phyloP scores from a whole-genome alignment of 2,888 invertebrate species.

The Phoronis australis region DNA sequence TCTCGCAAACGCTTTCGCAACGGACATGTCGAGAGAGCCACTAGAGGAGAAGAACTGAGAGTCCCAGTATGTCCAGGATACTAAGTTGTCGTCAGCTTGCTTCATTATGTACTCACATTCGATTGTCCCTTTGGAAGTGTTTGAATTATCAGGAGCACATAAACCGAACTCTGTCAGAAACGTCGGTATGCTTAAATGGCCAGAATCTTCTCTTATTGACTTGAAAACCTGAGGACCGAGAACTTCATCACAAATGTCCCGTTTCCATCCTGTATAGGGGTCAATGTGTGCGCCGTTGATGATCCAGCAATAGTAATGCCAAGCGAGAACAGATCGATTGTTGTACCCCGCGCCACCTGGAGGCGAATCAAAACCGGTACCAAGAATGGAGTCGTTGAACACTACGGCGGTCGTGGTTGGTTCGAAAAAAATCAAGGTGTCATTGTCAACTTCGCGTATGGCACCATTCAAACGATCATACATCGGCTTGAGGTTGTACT shows the following conservation, averaged over 20 bases:
- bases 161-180: conserved; percentile 38
- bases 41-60: conserved; percentile 20
- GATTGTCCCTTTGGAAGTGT: conserved; percentile 14
- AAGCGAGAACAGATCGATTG: conserved; percentile 22
- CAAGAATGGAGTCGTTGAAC: conserved; percentile 13
- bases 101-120: conserved; percentile 26
- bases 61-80: conserved; percentile 41
- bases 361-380: conserved; percentile 25
- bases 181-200: conserved; percentile 19
- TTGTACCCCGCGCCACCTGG: conserved; percentile 23
- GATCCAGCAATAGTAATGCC: conserved; percentile 37
- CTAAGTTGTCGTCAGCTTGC: conserved; percentile 22
- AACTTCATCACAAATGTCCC: conserved; percentile 23
- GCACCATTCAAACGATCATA: conserved; percentile 22
- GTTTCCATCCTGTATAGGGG: conserved; percentile 12
- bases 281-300: conserved; percentile 7
- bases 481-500: conserved; percentile 20
- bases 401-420: conserved; percentile 36
- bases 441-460: conserved; percentile 25
- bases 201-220: conserved; percentile 14
- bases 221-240: conserved; percentile 17
- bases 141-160: conserved; percentile 22
- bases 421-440: conserved; percentile 31
- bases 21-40: conserved; percentile 13
- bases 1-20: conserved; percentile 18